phyloP scores from a whole-genome alignment of 2,797 vertebrate species.

The Lycodopsis pacificus region DNA sequence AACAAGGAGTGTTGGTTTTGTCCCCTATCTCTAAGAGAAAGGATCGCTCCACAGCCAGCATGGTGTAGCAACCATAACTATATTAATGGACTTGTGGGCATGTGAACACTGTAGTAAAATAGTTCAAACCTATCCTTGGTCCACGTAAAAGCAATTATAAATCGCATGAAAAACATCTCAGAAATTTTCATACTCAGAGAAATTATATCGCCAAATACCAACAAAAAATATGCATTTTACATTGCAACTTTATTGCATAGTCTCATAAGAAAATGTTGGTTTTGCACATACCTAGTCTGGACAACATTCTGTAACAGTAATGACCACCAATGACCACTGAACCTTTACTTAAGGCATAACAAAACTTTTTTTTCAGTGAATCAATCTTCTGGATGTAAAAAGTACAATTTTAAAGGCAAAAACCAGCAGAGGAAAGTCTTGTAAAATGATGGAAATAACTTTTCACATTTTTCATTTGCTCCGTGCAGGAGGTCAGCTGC shows the following conservation, averaged over 20 bases:
- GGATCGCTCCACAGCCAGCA: background rate
- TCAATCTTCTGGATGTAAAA: slow-evolving; percentile 7
- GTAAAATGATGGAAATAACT: slow-evolving; percentile 18
- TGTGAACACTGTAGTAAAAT: background rate
- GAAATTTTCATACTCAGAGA: background rate
- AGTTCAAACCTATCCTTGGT: background rate
- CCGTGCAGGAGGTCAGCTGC: slow-evolving; percentile 5
- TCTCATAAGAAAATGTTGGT: background rate
- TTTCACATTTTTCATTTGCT: slow-evolving; percentile 22
- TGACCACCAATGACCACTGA: background rate
- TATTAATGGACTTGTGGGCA: background rate
- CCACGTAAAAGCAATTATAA: background rate
- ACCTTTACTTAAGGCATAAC: background rate
- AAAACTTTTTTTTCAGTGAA: background rate
- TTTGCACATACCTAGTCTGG: background rate
- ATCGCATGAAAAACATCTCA: background rate
- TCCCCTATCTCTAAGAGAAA: background rate
- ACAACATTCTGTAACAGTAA: background rate
- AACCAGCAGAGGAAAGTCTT: background rate
- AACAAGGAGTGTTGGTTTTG: background rate
- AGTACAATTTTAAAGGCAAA: background rate
- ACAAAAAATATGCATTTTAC: background rate
- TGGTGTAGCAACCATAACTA: background rate
- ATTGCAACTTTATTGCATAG: background rate
- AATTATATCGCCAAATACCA: background rate